Percentiles rank a stretch among this genome's conserved stretches.
phyloP scores from a whole-genome alignment of 2,113 vertebrate species.

The Donacobius atricapilla region DNA sequence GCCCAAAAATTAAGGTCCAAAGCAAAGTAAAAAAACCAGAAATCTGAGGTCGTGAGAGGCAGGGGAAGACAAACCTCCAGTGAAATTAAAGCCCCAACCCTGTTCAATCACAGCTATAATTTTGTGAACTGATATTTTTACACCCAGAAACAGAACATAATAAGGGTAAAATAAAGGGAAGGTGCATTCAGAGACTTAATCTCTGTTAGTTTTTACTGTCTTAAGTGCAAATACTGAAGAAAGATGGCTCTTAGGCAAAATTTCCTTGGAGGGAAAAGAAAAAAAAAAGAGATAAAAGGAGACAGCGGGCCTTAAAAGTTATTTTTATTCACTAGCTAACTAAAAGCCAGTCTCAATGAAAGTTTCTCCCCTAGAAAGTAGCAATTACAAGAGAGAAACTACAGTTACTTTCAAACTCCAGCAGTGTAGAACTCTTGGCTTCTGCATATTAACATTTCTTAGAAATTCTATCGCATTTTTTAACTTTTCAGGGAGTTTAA shows the following conservation, averaged over 20 bases:
- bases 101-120: neutral
- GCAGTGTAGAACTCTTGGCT: neutral
- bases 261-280: fast-evolving
- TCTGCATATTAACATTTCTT: conserved; percentile 1
- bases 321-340: neutral
- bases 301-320: neutral
- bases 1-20: neutral
- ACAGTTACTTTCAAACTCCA: neutral
- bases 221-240: neutral
- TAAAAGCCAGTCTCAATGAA: neutral
- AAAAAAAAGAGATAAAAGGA: neutral
- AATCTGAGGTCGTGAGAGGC: neutral
- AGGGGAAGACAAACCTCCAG: neutral
- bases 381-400: neutral
- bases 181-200: neutral
- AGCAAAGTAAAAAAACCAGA: neutral
- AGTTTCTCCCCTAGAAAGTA: neutral
- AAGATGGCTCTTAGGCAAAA: neutral
- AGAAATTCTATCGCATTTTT: conserved; percentile 16
- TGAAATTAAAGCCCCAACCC: neutral
- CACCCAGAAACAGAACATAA: neutral
- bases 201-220: neutral
- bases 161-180: neutral
- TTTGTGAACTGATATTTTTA: neutral
- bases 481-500: conserved; percentile 44